Evolutionary conservation across 2,113 vertebrate genomes (phyloP), one percentile per base, ranked within the genome.

Genomic region (Aphelocoma coerulescens): DNA sequence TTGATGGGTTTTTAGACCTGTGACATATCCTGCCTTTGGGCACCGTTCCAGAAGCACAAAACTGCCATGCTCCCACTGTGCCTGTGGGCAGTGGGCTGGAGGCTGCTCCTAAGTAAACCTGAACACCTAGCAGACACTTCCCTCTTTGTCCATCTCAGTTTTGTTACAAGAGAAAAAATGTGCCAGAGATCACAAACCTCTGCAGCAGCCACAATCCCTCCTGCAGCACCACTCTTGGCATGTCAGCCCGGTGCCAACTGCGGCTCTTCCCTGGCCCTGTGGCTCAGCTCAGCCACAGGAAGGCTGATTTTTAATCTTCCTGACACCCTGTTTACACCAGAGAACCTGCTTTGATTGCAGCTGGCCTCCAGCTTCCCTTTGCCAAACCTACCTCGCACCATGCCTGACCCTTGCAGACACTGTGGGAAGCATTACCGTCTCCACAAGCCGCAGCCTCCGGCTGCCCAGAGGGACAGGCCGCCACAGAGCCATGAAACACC

Each of bases 181-280:
- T 26, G 55, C 59, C 84, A 81, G 44, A 46, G 39, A 54, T 52
- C 71, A 22, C 35, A 71, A 39, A 48, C 18, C 23, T n/a, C 83
- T 4, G 1, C 13, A 44, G 13, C 2, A 1, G 35, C 33, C 10
- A 3, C 35, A 13, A 33, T 27, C 52, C 16, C 39, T 41, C 27
- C 9, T 2, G 1, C 4, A 5, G 17, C 30, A 55, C 41, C 23
- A 1, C 24, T 17, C 35, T 27, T 3, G 1, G 43, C 16, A 1
- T n/a, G 10, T 54, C 51, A 59, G 18, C 33, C 33, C 0, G 0
- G 39, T 46, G 41, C 51, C 1, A 0, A 4, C 2, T 11, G 20
- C 0, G 0, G 37, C 65, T 67, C 46, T 94, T 77, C 37, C 57
- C 44, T 8, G 10, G 32, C 22, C 32, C 27, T 6, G 2, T 32